Percentiles rank a stretch among this genome's conserved stretches.
phyloP scores from a whole-genome alignment of 2,888 invertebrate species.

The Mellilla xanthometata region DNA sequence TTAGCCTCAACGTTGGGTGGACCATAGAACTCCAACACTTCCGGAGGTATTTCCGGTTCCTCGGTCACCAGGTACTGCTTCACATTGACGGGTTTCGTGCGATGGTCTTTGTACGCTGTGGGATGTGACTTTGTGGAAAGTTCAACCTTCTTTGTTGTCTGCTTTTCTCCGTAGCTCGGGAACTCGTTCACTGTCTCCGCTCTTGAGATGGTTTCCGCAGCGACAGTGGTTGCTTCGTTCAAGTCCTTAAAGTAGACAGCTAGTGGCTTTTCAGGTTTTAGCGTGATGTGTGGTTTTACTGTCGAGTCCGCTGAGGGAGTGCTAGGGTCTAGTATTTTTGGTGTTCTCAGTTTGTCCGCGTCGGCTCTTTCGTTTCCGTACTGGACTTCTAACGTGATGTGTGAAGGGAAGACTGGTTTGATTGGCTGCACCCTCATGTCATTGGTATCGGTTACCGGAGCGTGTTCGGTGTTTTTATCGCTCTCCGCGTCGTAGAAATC shows the following conservation, averaged over 20 bases:
- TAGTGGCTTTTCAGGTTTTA: conserved; percentile 71
- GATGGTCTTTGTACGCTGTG: conserved; percentile 37
- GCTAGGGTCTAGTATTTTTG: conserved; percentile 54
- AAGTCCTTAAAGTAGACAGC: conserved; percentile 66
- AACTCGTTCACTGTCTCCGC: conserved; percentile 61
- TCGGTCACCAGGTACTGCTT: conserved; percentile 34
- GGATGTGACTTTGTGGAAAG: conserved; percentile 35
- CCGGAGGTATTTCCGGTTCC: conserved; percentile 41
- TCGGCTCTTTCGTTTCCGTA: conserved; percentile 77
- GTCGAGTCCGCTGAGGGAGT: conserved; percentile 56
- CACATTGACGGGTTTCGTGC: conserved; percentile 21
- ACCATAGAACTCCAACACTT: conserved; percentile 48
- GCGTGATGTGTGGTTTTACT: conserved; percentile 71
- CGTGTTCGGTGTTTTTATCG: conserved; percentile 46
- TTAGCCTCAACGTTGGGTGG: conserved; percentile 43
- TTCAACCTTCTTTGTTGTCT: conserved; percentile 38
- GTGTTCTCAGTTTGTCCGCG: conserved; percentile 54
- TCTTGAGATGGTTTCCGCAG: conserved; percentile 51
- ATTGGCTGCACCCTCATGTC: conserved; percentile 51
- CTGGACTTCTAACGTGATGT: conserved; percentile 75
- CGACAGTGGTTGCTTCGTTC: conserved; percentile 43
- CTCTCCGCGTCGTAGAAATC: conserved; percentile 69
- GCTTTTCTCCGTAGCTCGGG: conserved; percentile 49
- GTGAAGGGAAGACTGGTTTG: conserved; percentile 68
- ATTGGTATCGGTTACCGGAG: conserved; percentile 42